Evolutionary conservation across 2,113 vertebrate species (phyloP).

Genomic region (Willisornis vidua): DNA sequence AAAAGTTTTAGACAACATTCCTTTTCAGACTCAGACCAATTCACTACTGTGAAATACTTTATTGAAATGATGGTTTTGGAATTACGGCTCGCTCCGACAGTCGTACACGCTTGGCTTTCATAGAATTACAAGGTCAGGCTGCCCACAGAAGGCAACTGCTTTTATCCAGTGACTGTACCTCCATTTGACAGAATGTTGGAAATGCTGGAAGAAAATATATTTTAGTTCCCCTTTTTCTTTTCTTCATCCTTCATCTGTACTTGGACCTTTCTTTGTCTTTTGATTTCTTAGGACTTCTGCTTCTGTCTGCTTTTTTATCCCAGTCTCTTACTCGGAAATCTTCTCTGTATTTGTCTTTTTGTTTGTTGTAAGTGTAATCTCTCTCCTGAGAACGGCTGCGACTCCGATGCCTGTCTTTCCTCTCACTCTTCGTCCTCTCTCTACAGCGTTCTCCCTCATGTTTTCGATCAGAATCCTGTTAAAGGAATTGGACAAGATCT

Average conservation of each 20-base stretch:
- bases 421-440: slow-evolving; percentile 77
- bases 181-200: background rate
- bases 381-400: slow-evolving; percentile 78
- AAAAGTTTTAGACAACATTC: background rate
- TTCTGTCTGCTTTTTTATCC: slow-evolving; percentile 78
- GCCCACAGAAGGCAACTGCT: background rate
- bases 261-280: slow-evolving; percentile 86
- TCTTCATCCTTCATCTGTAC: slow-evolving; percentile 73
- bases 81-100: background rate
- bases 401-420: slow-evolving; percentile 76
- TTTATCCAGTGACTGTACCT: background rate
- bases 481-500: background rate
- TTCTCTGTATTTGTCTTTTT: slow-evolving; percentile 57
- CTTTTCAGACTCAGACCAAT: background rate
- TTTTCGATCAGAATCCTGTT: slow-evolving; percentile 66
- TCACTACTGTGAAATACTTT: background rate
- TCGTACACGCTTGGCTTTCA: background rate
- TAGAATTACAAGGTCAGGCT: background rate
- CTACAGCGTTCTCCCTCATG: slow-evolving; percentile 69
- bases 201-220: background rate
- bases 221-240: background rate
- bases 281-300: slow-evolving; percentile 83
- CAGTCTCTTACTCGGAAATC: slow-evolving; percentile 67
- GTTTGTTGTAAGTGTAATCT: slow-evolving; percentile 68
- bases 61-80: slow-evolving; percentile 6